phyloP scores from a whole-genome alignment of 1,140 invertebrate species.

The Hylyphantes graminicola region DNA sequence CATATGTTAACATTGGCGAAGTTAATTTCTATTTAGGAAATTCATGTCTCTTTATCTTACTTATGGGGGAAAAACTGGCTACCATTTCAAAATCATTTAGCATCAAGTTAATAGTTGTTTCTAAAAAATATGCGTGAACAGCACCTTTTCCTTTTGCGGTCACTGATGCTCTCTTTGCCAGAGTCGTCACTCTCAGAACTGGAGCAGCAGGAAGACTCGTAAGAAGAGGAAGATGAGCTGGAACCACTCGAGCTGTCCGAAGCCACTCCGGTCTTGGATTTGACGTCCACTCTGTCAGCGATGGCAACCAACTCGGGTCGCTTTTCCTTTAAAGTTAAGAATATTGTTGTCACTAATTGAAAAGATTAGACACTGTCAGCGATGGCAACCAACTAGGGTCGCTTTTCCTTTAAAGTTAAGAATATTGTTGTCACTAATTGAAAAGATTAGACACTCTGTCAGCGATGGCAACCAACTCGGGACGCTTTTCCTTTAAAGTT shows the following conservation, averaged over 20 bases:
- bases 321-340: conserved; percentile 70
- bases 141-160: conserved; percentile 83
- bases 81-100: too few relatives aligned
- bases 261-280: conserved; percentile 87
- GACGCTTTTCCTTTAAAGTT: conserved; percentile 77
- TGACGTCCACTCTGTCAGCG: conserved; percentile 88
- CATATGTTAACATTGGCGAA: too few relatives aligned
- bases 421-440: too few relatives aligned
- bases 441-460: conserved; percentile 83
- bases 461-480: conserved; percentile 86
- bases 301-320: conserved; percentile 85
- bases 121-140: conserved; percentile 35
- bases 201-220: conserved; percentile 59
- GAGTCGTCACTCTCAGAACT: conserved; percentile 67
- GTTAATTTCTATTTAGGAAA: too few relatives aligned
- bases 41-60: too few relatives aligned
- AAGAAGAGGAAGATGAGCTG: conserved; percentile 79
- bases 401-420: conserved; percentile 75
- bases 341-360: too few relatives aligned
- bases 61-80: too few relatives aligned
- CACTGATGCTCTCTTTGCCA: conserved; percentile 87
- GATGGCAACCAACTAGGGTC: conserved; percentile 84
- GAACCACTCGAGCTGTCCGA: conserved; percentile 94
- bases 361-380: conserved; percentile 89
- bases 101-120: not conserved